Percentiles rank a stretch among this genome's conserved stretches.
phyloP scores from a whole-genome alignment of 2,113 vertebrate species.

The Bubo bubo region DNA sequence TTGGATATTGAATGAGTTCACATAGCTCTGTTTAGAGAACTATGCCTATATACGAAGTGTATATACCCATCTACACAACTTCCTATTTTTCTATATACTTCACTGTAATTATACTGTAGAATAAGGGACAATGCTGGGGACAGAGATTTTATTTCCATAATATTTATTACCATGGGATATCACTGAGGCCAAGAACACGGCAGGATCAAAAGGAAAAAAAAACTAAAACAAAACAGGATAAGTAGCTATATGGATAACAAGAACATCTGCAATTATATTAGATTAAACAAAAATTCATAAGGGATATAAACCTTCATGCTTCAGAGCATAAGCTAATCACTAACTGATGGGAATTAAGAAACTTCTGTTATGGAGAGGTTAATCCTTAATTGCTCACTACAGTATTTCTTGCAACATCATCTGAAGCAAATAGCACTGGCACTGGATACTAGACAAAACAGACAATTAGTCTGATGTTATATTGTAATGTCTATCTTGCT shows the following conservation, averaged over 20 bases:
- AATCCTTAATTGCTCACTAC: conserved; percentile 62
- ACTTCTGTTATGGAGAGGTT: conserved; percentile 65
- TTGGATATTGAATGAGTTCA: not conserved
- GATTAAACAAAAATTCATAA: conserved; percentile 67
- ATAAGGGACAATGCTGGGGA: not conserved
- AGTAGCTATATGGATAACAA: conserved; percentile 55
- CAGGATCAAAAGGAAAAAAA: not conserved
- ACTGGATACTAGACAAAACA: conserved; percentile 23
- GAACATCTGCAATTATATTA: conserved; percentile 63
- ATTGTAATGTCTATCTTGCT: not conserved
- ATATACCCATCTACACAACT: not conserved
- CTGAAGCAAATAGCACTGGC: conserved; percentile 34
- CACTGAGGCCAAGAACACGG: conserved; percentile 1
- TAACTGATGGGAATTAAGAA: conserved; percentile 68
- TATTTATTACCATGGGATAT: conserved; percentile 28
- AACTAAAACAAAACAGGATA: not conserved
- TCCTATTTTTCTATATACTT: not conserved
- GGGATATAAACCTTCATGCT: conserved; percentile 64
- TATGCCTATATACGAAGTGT: not conserved
- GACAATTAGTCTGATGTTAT: conserved; percentile 39
- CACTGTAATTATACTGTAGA: not conserved
- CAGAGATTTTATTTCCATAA: conserved; percentile 14
- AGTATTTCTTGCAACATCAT: conserved; percentile 49
- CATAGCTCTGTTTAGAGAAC: not conserved
- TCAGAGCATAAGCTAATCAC: conserved; percentile 67